Base-by-base conservation (phyloP, 2,113 vertebrate species). In the Centropus unirufus region DNA sequence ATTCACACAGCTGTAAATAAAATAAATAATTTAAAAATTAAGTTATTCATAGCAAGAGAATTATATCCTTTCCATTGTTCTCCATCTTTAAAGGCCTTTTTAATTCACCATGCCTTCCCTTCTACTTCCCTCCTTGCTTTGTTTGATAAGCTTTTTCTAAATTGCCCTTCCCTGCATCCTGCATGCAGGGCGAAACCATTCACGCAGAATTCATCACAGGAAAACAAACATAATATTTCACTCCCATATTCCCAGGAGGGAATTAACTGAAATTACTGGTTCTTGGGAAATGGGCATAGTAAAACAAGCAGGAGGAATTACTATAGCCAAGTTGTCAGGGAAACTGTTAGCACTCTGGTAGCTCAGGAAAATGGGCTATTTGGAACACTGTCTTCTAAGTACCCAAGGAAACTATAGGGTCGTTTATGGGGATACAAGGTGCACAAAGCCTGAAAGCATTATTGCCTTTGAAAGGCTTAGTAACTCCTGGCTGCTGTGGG, bases 251-350 rank as follows among this genome's bases (percentile, higher is more conserved):
- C 90, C 92, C 90, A 73, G 49, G 44, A 92, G 85, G 40, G 39
- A 91, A 95, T 83, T 93, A 93, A 89, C 82, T 83, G 91, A 95
- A 96, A 91, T 94, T 78, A 93, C 82, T 75, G 81, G 40, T 83
- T 92, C 88, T 96, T 90, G 44, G 49, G 90, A 95, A 96, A 95
- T 9, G 36, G 15, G 21, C 36, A 27, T 21, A 52, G 78, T 40
- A 34, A 82, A 84, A 82, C 89, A 77, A 10, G 34, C 42, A 67
- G 24, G 64, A 91, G 51, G 93, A 89, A 93, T 78, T 57, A 80
- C 27, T 73, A 55, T 2, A 67, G 57, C 75, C 52, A 83, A 94
- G 86, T 92, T 92, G 88, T 96, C 91, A 95, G 42, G 64, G 90
- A 88, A 97, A 96, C 86, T 66, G 63, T 47, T 95, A 82, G 83